Evolutionary conservation across 2,113 vertebrate genomes (phyloP).

Genomic region (Carlito syrichta): DNA sequence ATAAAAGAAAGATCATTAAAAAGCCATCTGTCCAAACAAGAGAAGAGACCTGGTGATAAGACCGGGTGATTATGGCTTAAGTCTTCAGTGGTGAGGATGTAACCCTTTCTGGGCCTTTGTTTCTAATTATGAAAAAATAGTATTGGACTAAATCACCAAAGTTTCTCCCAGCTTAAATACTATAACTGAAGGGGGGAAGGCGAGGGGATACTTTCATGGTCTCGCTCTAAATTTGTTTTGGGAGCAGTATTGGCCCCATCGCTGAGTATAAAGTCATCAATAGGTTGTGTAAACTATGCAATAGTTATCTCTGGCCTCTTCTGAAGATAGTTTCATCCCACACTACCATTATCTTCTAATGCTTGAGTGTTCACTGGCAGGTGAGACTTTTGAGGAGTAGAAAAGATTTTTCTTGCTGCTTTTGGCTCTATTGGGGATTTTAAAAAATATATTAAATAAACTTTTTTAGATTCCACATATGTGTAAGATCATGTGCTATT

Average conservation of each 20-base stretch:
- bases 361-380: not conserved
- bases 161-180: not conserved
- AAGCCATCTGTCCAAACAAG: not conserved
- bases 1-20: not conserved
- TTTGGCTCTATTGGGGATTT: not conserved
- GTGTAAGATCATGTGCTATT: not conserved
- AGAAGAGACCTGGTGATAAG: not conserved
- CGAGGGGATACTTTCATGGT: not conserved
- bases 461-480: not conserved
- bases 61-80: not conserved
- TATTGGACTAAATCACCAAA: not conserved
- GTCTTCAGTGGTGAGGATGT: not conserved
- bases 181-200: not conserved
- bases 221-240: not conserved
- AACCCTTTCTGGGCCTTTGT: not conserved
- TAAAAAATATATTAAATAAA: not conserved
- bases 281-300: not conserved
- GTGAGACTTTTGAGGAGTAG: not conserved
- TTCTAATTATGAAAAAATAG: not conserved
- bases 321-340: not conserved
- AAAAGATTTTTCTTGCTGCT: not conserved
- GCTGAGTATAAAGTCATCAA: not conserved
- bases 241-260: not conserved
- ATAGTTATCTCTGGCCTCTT: not conserved
- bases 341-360: not conserved